Evolutionary conservation across 1,140 invertebrate genomes (phyloP), one percentile per base, ranked within the genome.

Genomic region (Melipona quadrifasciata): DNA sequence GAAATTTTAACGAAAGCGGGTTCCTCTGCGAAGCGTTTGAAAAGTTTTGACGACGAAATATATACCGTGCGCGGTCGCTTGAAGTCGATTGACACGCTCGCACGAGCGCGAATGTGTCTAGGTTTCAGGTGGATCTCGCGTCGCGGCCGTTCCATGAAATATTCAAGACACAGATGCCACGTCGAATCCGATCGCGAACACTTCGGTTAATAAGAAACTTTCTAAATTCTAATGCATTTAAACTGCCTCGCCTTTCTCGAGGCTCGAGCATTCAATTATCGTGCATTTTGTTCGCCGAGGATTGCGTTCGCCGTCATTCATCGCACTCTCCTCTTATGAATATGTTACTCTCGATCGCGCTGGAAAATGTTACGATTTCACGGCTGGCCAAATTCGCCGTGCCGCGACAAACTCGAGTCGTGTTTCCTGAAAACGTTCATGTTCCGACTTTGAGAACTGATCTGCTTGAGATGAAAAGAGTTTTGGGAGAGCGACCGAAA

Each of bases 201-300:
- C 80, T 75, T 71, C 53, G 55, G 89, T 88, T 86, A 90, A 90
- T 90, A 90, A 90, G 78, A 90, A 90, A 90, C 78, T 90, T 88
- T 67, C 78, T 71, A 90, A 88, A 84, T 73, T 80, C 78, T 88
- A 77, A 90, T 90, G 89, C 86, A 88, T 90, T 90, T 90, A 90
- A 90, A 90, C 89, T 82, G 85, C 34, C 47, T 82, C 68, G 24
- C 14, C 24, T 58, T 3, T 34, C 19, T 57, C 31, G 24, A n/a
- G 53, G 58, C 78, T 84, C 57, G 24, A 79, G 75, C 86, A 77
- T 90, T 90, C 89, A 86, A 86, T 90, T 86, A 88, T 6, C 65
- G 79, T 39, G 71, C 51, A 74, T 86, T 74, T 84, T 19, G 65
- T 55, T 58, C 75, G 39, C 58, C 58, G 61, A 67, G 19, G 58